Percentiles rank a stretch among this genome's conserved stretches.
Evolutionary conservation across 2,888 invertebrate genomes (phyloP).

Genomic region (Noctuana brunneofusca): DNA sequence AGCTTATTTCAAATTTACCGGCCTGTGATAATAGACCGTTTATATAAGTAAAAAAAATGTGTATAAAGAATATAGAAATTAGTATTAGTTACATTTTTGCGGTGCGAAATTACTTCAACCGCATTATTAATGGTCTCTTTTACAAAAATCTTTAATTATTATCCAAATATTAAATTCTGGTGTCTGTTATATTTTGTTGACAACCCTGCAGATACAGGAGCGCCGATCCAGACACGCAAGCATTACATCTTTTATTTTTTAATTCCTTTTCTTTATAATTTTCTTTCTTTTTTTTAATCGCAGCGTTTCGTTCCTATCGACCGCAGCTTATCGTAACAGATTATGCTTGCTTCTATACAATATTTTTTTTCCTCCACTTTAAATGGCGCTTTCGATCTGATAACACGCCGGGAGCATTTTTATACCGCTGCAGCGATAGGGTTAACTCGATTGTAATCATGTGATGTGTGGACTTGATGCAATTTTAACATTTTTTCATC

Average conservation of each 20-base stretch:
- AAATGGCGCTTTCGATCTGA: conserved; percentile 37
- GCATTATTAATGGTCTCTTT: too few species aligned
- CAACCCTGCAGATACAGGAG: conserved; percentile 31
- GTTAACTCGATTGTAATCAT: conserved; percentile 12
- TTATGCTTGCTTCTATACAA: conserved; percentile 38
- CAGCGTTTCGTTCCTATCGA: conserved; percentile 36
- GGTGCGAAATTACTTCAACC: too few species aligned
- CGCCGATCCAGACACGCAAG: conserved; percentile 8
- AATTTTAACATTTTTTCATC: neutral
- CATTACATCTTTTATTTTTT: conserved; percentile 32
- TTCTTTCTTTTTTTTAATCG: conserved; percentile 36
- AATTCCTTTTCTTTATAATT: conserved; percentile 16
- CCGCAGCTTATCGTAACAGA: conserved; percentile 37
- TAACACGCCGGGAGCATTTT: conserved; percentile 35
- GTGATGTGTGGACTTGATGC: neutral
- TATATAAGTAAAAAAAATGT: too few species aligned
- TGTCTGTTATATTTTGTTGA: neutral
- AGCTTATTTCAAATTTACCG: too few species aligned
- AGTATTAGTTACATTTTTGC: too few species aligned
- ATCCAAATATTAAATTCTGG: neutral
- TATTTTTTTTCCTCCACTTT: conserved; percentile 31
- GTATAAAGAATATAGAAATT: too few species aligned
- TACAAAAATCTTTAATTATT: neutral
- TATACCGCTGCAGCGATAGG: conserved; percentile 12
- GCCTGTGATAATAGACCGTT: too few species aligned